Evolutionary conservation across 2,113 vertebrate species (phyloP).

Genomic region (Mola mola): DNA sequence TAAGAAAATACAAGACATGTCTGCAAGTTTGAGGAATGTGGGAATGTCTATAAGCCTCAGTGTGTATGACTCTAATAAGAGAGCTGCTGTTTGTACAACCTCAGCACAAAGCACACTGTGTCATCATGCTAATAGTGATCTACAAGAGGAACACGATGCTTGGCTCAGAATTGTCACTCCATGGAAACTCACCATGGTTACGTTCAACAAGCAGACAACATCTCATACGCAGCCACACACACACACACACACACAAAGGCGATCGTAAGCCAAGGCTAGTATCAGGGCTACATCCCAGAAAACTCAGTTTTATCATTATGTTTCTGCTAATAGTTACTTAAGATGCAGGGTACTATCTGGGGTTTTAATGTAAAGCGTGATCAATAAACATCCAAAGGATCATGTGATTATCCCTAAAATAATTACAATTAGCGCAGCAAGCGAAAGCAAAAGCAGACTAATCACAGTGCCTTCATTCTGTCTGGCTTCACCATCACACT

Average conservation of each 20-base stretch:
- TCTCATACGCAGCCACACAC: conserved; percentile 12
- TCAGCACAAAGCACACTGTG: conserved; percentile 68
- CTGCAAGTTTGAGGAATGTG: conserved; percentile 32
- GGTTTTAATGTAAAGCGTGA: background rate
- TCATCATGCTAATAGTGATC: conserved; percentile 53
- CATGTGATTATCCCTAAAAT: background rate
- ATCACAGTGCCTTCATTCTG: background rate
- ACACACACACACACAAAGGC: conserved; percentile 11
- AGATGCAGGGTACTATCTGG: no score
- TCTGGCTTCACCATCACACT: background rate
- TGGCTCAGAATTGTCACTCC: conserved; percentile 50
- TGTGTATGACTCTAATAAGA: conserved; percentile 59
- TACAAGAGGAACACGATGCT: conserved; percentile 44
- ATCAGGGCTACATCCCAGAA: conserved; percentile 16
- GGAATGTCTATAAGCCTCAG: conserved; percentile 11
- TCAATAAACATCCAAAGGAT: conserved; percentile 6
- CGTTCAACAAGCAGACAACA: conserved; percentile 31
- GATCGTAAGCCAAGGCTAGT: background rate
- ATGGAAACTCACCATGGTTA: conserved; percentile 68
- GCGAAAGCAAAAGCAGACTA: background rate
- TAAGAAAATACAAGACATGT: conserved; percentile 18
- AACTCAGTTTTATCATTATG: background rate
- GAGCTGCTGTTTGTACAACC: conserved; percentile 62
- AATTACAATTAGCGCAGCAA: conserved; percentile 1
- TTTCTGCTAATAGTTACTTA: no score